phyloP scores from a whole-genome alignment of 92 coral and sea anemone species.

The Micromussa lordhowensis region DNA sequence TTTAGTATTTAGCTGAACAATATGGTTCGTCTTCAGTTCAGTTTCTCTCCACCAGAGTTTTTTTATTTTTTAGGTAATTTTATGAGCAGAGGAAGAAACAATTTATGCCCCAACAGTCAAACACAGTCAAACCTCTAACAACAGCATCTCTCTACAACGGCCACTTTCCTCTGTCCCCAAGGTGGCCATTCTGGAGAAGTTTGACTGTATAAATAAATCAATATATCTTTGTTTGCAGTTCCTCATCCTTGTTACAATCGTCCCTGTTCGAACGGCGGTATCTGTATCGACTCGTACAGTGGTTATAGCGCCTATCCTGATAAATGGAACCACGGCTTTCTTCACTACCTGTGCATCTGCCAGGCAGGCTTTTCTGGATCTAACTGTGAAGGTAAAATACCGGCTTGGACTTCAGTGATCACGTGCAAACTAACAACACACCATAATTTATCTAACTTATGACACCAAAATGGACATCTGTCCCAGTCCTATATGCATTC shows the following conservation, averaged over 20 bases:
- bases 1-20: background rate
- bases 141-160: no score
- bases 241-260: conserved; percentile 93
- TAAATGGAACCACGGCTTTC: conserved; percentile 92
- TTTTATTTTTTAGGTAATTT: no score
- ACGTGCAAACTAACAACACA: no score
- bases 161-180: no score
- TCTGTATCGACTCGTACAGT: conserved; percentile 97
- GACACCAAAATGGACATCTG: background rate
- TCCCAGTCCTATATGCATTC: background rate
- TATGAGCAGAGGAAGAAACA: background rate
- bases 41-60: background rate
- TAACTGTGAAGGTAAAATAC: conserved; percentile 88
- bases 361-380: conserved; percentile 86
- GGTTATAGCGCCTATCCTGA: conserved; percentile 94
- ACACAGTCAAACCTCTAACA: no score
- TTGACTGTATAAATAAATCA: no score
- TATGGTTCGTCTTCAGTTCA: background rate
- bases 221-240: conserved; percentile 52
- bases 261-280: conserved; percentile 92
- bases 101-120: background rate
- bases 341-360: conserved; percentile 93
- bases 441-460: background rate
- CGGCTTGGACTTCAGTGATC: background rate
- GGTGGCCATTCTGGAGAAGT: no score